phyloP scores from a whole-genome alignment of 2,113 vertebrate genomes.

The Paratilapia polleni region DNA sequence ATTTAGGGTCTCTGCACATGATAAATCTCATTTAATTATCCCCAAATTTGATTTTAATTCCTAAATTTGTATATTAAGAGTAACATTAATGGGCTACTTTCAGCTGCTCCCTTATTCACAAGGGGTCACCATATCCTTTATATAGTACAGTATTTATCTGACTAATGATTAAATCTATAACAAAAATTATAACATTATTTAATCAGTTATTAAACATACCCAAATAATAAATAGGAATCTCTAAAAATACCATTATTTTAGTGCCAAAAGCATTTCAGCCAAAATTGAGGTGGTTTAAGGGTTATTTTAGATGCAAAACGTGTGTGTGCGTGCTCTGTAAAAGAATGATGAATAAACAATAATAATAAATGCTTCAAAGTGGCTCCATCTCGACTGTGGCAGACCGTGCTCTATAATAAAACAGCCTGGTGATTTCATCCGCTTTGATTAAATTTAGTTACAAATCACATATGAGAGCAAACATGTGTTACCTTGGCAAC shows the following conservation, averaged over 20 bases:
- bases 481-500: conserved; percentile 73
- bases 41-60: not conserved
- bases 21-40: not conserved
- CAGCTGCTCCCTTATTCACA: no score
- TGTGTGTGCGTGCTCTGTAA: not conserved
- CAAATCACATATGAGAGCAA: conserved; percentile 64
- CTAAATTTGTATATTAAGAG: not conserved
- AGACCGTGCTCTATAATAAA: conserved; percentile 19
- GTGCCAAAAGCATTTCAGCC: not conserved
- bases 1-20: not conserved
- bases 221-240: not conserved
- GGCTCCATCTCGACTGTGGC: conserved; percentile 29
- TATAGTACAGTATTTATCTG: not conserved
- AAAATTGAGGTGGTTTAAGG: not conserved
- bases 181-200: not conserved
- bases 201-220: not conserved
- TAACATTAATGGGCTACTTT: not conserved
- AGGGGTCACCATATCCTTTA: not conserved
- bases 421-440: conserved; percentile 53
- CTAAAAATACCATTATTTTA: not conserved
- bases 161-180: not conserved
- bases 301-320: not conserved
- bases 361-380: conserved; percentile 6
- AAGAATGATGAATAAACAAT: not conserved
- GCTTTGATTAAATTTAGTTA: conserved; percentile 66